Conservation (phyloP, 2,113 vertebrate species). For the Sigmodon hispidus region DNA sequence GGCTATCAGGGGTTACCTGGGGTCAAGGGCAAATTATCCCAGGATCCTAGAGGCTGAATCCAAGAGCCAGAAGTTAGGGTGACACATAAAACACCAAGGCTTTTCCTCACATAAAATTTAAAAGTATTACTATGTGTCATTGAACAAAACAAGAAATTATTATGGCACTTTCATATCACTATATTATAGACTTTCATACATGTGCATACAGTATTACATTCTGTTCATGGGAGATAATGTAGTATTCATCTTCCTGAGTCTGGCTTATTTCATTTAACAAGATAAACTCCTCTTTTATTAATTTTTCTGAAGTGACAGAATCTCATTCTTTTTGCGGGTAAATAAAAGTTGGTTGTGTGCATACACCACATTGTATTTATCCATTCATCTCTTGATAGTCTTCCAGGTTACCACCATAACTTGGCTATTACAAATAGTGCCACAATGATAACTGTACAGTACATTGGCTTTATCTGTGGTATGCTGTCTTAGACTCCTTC, state of each 20-base stretch:
- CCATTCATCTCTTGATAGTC: neutral
- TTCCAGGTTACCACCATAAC: neutral
- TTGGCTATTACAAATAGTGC: neutral
- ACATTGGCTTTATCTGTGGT: neutral
- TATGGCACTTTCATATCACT: neutral
- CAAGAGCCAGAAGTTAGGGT: neutral
- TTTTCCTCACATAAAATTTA: neutral
- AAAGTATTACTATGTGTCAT: neutral
- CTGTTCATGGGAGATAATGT: neutral
- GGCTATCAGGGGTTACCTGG: neutral
- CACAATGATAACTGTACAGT: neutral
- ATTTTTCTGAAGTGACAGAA: neutral
- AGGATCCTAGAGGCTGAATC: neutral
- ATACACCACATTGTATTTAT: neutral
- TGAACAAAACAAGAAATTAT: neutral
- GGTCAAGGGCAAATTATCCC: neutral
- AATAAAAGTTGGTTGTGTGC: neutral
- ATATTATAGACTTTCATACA: neutral
- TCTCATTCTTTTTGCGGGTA: neutral
- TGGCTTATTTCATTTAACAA: neutral
- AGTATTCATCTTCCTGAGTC: neutral
- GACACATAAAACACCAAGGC: neutral
- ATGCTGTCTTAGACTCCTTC: neutral
- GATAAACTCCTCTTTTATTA: no score
- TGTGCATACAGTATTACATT: neutral